A percentile compares a stretch with the other conserved stretches of the same genome.
phyloP scores from a whole-genome alignment of 2,113 vertebrate genomes.

The cat (Felis catus) region F.catus_Fca126_mat1.0 CM031419.1:138402501-138403000 shows the following conservation, averaged over 20 bases:
- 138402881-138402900: no score
- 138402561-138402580: not conserved
- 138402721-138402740: conserved; percentile 12
- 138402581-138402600: not conserved
- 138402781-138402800: not conserved
- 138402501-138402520: not conserved
- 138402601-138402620: not conserved
- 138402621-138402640: not conserved
- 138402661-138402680: not conserved
- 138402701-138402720: not conserved
- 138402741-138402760: not conserved
- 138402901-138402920: not conserved
- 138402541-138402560: not conserved
- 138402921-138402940: not conserved
- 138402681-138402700: conserved; percentile 10
- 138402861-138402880: not conserved
- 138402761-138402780: not conserved
- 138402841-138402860: not conserved
- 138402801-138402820: not conserved
- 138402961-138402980: not conserved
- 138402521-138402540: not conserved
- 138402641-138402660: conserved; percentile 21
- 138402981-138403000: not conserved
- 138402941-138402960: not conserved
- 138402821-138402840: not conserved